phyloP scores from a whole-genome alignment of 2,113 vertebrate genomes.

The Chloropsis cyanopogon region DNA sequence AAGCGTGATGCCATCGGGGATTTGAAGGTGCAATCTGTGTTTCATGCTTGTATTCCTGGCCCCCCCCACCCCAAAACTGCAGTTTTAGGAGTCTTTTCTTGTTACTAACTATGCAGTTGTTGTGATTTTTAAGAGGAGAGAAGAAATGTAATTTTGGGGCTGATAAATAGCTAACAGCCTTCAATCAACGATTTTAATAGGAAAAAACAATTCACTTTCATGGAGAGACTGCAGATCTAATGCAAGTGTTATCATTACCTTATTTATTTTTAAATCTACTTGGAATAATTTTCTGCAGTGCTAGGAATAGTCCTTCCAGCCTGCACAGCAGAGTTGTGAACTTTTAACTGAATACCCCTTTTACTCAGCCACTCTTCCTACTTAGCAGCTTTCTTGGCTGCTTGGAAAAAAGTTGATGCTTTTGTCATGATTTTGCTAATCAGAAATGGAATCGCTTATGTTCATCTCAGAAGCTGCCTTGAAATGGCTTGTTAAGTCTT shows the following conservation, averaged over 20 bases:
- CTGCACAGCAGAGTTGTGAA: neutral
- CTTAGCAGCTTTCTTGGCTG: slow-evolving; percentile 5
- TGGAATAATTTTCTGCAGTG: neutral
- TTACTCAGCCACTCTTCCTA: neutral
- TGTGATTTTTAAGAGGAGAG: slow-evolving; percentile 59
- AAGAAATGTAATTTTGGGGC: slow-evolving; percentile 63
- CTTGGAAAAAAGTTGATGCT: slow-evolving; percentile 48
- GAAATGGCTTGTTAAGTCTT: slow-evolving; percentile 49
- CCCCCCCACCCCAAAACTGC: slow-evolving; percentile 26
- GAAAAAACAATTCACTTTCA: slow-evolving; percentile 32
- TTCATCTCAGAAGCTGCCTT: slow-evolving; percentile 11
- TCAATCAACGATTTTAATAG: slow-evolving; percentile 73
- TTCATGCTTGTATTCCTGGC: slow-evolving; percentile 60
- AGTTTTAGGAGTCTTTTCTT: slow-evolving; percentile 74
- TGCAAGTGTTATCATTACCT: slow-evolving; percentile 52
- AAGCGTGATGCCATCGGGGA: slow-evolving; percentile 69
- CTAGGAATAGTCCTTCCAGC: neutral
- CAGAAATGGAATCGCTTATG: slow-evolving; percentile 56
- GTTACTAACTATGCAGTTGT: slow-evolving; percentile 56
- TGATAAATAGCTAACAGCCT: slow-evolving; percentile 68
- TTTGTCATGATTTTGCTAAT: slow-evolving; percentile 71
- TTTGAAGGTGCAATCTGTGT: slow-evolving; percentile 71
- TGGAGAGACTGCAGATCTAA: slow-evolving; percentile 31
- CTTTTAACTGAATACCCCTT: slow-evolving; percentile 23
- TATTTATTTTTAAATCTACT: slow-evolving; percentile 65